Percentiles rank a stretch among this genome's conserved stretches.
phyloP scores from a whole-genome alignment of 2,888 invertebrate genomes.

The Agriopis aurantiaria region DNA sequence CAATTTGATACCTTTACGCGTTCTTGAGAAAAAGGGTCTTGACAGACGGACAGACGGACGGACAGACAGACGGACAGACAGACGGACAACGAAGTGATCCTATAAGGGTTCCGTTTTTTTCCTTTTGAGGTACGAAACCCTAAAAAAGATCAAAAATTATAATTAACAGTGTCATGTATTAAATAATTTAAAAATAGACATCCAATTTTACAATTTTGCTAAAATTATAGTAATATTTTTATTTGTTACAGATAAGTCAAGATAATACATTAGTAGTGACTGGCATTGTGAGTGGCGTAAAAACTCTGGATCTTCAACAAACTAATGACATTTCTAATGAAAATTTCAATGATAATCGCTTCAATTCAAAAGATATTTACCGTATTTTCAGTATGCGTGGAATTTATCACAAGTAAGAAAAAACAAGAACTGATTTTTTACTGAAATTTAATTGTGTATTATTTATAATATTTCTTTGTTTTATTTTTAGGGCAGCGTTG shows the following conservation, averaged over 20 bases:
- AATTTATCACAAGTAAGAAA: constrained; percentile 36
- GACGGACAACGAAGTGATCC: too few relatives aligned
- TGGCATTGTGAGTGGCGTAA: constrained; percentile 27
- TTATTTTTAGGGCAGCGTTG: constrained; percentile 35
- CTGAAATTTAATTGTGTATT: background rate
- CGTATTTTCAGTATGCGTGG: constrained; percentile 36
- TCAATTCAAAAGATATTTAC: constrained; percentile 39
- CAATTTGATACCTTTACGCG: too few relatives aligned
- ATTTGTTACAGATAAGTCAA: constrained; percentile 29
- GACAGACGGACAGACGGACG: too few relatives aligned
- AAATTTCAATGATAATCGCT: constrained; percentile 28
- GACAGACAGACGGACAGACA: too few relatives aligned
- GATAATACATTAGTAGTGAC: constrained; percentile 28
- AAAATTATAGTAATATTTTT: background rate
- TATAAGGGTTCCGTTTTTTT: too few relatives aligned
- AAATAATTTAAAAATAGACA: too few relatives aligned
- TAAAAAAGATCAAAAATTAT: too few relatives aligned
- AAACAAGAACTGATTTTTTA: too few relatives aligned
- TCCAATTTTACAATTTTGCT: too few relatives aligned
- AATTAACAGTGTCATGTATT: too few relatives aligned
- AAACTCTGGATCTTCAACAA: background rate
- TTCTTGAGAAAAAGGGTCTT: too few relatives aligned
- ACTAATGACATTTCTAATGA: constrained; percentile 4
- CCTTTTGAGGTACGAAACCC: too few relatives aligned
- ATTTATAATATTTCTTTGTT: background rate